Evolutionary conservation across 2,888 invertebrate species (phyloP).

Genomic region (Noctua fimbriata): DNA sequence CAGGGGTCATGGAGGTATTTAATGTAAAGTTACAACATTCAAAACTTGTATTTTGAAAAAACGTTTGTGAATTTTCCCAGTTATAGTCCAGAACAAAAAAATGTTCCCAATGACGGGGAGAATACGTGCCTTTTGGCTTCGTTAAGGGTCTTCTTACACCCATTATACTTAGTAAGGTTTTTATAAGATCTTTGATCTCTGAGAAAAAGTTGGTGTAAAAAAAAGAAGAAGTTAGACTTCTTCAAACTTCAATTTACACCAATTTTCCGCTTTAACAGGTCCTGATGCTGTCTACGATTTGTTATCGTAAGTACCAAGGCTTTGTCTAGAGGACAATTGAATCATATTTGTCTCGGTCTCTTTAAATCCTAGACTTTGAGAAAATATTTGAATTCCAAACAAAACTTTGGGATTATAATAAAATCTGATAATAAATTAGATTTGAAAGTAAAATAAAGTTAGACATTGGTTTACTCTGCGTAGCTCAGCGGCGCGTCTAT

Average conservation of each 20-base stretch:
- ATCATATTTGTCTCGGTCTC: slow-evolving; percentile 46
- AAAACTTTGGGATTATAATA: slow-evolving; percentile 17
- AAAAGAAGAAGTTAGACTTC: slow-evolving; percentile 1
- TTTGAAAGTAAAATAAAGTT: slow-evolving; percentile 29
- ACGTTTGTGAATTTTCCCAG: too few relatives aligned
- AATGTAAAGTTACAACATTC: too few relatives aligned
- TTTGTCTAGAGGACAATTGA: slow-evolving; percentile 62
- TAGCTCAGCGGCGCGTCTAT: neutral
- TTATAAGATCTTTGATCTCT: neutral
- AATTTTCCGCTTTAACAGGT: slow-evolving; percentile 22
- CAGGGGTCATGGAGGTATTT: too few relatives aligned
- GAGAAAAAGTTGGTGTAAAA: neutral
- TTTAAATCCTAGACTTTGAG: slow-evolving; percentile 20
- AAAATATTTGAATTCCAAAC: slow-evolving; percentile 34
- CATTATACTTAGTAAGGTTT: neutral
- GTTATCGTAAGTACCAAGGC: slow-evolving; percentile 24
- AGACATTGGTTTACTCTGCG: slow-evolving; percentile 7
- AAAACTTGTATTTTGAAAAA: too few relatives aligned
- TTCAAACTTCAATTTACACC: slow-evolving; percentile 2
- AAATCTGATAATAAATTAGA: slow-evolving; percentile 38
- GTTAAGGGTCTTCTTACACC: too few relatives aligned
- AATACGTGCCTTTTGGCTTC: too few relatives aligned
- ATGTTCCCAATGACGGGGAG: too few relatives aligned
- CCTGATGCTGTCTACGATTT: slow-evolving; percentile 39
- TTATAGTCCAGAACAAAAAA: too few relatives aligned